Conservation (phyloP, 2,888 invertebrate genomes). For the Xestoiulus laeticollis region DNA sequence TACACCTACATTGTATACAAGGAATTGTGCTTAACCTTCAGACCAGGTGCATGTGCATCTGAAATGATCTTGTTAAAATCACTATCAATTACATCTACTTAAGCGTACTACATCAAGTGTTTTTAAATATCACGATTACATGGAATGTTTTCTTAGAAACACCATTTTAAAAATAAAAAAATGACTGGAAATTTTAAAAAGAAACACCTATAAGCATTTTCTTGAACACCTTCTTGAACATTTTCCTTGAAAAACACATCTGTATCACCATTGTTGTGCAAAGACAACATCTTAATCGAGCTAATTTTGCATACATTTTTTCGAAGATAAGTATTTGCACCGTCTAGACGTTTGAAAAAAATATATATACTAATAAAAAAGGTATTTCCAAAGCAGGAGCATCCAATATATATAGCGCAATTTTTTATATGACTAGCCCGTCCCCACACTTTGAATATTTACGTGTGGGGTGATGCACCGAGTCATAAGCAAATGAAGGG, state of each 20-base stretch:
- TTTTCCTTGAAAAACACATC: neutral
- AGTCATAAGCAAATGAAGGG: constrained; percentile 36
- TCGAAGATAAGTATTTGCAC: neutral
- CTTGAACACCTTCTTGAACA: neutral
- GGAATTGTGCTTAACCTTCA: no score
- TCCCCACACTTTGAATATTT: constrained; percentile 21
- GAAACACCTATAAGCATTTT: neutral
- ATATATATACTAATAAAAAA: neutral
- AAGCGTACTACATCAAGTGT: no score
- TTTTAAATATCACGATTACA: no score
- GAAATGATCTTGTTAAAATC: neutral
- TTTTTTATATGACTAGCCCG: neutral
- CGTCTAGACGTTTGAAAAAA: constrained; percentile 13
- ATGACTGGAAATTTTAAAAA: neutral
- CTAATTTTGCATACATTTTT: neutral
- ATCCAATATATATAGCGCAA: neutral
- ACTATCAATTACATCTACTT: no score
- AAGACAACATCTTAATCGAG: neutral
- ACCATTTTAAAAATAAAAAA: no score
- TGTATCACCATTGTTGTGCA: neutral
- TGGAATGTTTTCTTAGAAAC: no score
- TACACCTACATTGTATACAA: no score
- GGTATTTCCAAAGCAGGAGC: neutral
- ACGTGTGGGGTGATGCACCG: constrained; percentile 11
- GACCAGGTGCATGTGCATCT: neutral